Conservation (phyloP, 2,797 vertebrate species). For the Graptemys geographica region DNA sequence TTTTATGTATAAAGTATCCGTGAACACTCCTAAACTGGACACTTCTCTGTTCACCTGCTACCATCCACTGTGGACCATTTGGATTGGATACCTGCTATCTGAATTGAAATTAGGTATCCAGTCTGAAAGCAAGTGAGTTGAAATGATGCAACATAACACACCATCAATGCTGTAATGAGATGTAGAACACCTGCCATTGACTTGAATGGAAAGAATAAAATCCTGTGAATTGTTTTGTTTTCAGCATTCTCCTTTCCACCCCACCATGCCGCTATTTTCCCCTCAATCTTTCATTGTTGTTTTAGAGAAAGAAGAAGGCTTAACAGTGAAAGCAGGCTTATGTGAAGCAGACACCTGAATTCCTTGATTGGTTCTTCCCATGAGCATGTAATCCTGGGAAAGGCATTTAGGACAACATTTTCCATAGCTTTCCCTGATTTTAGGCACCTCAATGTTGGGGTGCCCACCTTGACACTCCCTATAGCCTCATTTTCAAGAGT, state of each 20-base stretch:
- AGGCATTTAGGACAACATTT: slow-evolving; percentile 30
- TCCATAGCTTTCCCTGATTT: slow-evolving; percentile 35
- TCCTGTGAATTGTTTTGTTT: slow-evolving; percentile 70
- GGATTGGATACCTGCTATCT: slow-evolving; percentile 43
- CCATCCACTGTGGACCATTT: slow-evolving; percentile 58
- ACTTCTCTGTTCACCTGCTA: slow-evolving; percentile 51
- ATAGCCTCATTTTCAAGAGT: background rate
- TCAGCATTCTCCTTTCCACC: slow-evolving; percentile 23
- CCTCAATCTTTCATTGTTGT: slow-evolving; percentile 50
- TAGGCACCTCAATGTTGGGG: slow-evolving; percentile 37
- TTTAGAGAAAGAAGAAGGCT: slow-evolving; percentile 41
- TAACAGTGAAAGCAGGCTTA: slow-evolving; percentile 43
- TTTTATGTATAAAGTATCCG: background rate
- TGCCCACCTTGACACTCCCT: slow-evolving; percentile 20
- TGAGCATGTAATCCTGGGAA: background rate
- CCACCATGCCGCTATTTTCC: background rate
- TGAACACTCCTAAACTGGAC: background rate
- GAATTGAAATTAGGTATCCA: slow-evolving; percentile 42
- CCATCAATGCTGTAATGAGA: slow-evolving; percentile 52
- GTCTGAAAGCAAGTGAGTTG: slow-evolving; percentile 41
- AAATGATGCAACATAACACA: slow-evolving; percentile 44
- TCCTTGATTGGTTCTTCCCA: slow-evolving; percentile 14
- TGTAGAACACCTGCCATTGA: slow-evolving; percentile 70
- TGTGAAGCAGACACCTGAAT: slow-evolving; percentile 38
- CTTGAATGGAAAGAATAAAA: slow-evolving; percentile 50